phyloP scores from a whole-genome alignment of 2,888 invertebrate genomes.

The Polietes domitor region DNA sequence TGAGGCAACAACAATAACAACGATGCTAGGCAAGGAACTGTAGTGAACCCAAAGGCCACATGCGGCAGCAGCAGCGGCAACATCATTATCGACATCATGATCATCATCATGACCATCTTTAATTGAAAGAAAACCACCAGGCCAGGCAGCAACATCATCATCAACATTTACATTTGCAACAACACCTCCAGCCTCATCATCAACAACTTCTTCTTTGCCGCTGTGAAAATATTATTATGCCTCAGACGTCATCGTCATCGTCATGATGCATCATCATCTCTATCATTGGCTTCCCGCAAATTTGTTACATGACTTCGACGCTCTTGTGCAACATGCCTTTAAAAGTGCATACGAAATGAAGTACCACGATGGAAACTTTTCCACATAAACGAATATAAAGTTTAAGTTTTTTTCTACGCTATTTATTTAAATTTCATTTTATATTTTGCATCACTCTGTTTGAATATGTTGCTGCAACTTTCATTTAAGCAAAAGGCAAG shows the following conservation, averaged over 20 bases:
- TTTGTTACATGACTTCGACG: slow-evolving; percentile 23
- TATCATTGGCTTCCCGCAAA: slow-evolving; percentile 14
- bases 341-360: slow-evolving; percentile 58
- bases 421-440: too few relatives aligned
- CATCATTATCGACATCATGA: not conserved
- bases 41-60: not conserved
- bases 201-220: too few relatives aligned
- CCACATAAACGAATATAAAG: too few relatives aligned
- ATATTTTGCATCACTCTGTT: too few relatives aligned
- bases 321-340: slow-evolving; percentile 59
- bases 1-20: not conserved
- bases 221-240: not conserved
- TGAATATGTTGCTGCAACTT: too few relatives aligned
- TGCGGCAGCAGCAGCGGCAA: not conserved
- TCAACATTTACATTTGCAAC: not conserved
- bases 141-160: not conserved
- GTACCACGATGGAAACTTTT: too few relatives aligned
- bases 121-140: slow-evolving; percentile 32
- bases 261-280: slow-evolving; percentile 2
- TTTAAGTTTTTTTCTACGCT: too few relatives aligned
- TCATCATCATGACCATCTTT: not conserved
- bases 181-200: not conserved
- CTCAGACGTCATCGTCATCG: not conserved
- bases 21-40: not conserved
- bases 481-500: too few relatives aligned